These are phyloP conservation scores for Drosophila mayaguana DNA, from an alignment of 2,888 invertebrate species.

Conservation along the genomic window DNA sequence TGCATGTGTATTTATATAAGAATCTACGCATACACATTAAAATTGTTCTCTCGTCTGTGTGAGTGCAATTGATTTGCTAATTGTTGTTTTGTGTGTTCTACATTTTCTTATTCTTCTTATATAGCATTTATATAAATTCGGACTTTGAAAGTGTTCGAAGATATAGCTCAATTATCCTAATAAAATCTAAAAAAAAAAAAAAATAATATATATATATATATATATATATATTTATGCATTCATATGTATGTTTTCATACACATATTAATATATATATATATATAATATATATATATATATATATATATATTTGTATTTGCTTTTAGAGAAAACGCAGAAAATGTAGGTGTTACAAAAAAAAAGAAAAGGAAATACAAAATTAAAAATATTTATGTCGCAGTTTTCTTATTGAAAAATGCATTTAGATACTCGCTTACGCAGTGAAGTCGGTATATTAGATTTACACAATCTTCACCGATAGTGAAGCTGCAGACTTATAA, in stretches of 20 bases:
- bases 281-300: background rate
- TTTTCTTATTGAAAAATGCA: background rate
- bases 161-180: conserved; percentile 70
- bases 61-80: conserved; percentile 67
- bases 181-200: conserved; percentile 65
- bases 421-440: background rate
- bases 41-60: conserved; percentile 27
- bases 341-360: conserved; percentile 19
- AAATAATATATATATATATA: conserved; percentile 35
- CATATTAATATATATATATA: background rate
- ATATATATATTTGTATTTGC: conserved; percentile 21
- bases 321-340: conserved; percentile 48
- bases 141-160: conserved; percentile 81
- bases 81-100: conserved; percentile 32
- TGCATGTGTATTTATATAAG: conserved; percentile 43
- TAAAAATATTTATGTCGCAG: background rate
- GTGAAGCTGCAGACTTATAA: background rate
- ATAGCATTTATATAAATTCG: conserved; percentile 75
- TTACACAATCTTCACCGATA: background rate
- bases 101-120: conserved; percentile 27
- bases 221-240: conserved; percentile 25
- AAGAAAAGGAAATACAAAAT: background rate
- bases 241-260: background rate
- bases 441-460: background rate
- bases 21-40: conserved; percentile 36